Base-by-base conservation (phyloP, 2,113 vertebrate genomes). In the Hypanus sabinus region DNA sequence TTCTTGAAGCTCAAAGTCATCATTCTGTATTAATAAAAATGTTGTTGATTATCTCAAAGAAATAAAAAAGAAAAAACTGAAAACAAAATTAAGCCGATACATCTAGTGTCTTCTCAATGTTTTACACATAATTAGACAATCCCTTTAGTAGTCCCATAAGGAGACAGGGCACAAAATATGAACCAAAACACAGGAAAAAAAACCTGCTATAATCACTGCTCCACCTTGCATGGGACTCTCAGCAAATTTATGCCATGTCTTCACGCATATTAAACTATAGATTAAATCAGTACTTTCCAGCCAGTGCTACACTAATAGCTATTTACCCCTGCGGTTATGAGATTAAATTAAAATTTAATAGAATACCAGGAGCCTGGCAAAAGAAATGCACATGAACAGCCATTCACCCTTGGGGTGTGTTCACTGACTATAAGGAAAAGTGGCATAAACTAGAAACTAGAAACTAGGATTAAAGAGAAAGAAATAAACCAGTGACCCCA, bases 321-420 rank as follows among this genome's bases (percentile, higher is more conserved):
- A 93, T 93, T 93, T 93, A 93, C 70, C 33, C 91, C 70, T 73
- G 91, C 70, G 36, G 91, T 93, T 93, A 93, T 73, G 70, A 55
- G 36, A 93, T 73, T 93, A 93, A 71, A 93, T 93, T 93, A 71
- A 93, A 93, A 93, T 93, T 36, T 46, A 93, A 73, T 46, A 73
- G 90, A 93, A 46, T 93, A 71, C 65, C 90, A 93, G 36, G 70
- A 46, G 70, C 91, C 65, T 24, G 5, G 68, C 70, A 46, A 71
- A 93, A 93, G 91, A 93, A 93, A 38, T 73, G 20, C 68, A 46
- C 68, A 73, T 16, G 33, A 46, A 71, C 38, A 92, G 36, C 22
- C 8, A 38, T 38, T 92, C 90, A 92, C 65, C 68, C 90, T 33
- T 68, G 8, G 65, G 65, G 22, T 24, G 68, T 92, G 90, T 92